A percentile compares a stretch with the other conserved stretches of the same genome.
Conservation (phyloP, 2,888 invertebrate genomes). For the Geophilus truncorum region DNA sequence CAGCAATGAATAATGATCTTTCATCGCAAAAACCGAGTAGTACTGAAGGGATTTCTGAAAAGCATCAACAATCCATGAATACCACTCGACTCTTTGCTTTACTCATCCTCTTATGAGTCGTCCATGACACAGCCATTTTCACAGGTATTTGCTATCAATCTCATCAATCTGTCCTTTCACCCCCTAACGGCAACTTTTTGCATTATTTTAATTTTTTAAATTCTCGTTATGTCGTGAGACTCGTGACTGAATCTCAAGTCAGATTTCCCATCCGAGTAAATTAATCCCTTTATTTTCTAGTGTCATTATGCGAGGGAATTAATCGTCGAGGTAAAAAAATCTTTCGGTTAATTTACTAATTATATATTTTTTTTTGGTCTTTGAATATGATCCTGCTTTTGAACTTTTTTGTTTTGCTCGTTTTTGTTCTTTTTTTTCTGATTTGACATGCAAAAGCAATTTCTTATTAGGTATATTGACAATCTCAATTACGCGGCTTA, state of each 20-base stretch:
- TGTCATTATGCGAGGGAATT: neutral
- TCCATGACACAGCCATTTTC: neutral
- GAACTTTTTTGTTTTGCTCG: neutral
- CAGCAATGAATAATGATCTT: neutral
- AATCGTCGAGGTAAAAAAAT: constrained; percentile 1
- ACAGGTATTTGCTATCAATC: neutral
- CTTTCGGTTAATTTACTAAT: neutral
- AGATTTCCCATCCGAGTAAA: neutral
- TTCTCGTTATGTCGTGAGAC: neutral
- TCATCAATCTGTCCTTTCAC: neutral
- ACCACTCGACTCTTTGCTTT: neutral
- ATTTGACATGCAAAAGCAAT: neutral
- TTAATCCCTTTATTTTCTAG: neutral
- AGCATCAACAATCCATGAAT: neutral
- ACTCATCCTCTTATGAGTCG: neutral
- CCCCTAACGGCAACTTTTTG: neutral
- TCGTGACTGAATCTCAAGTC: neutral
- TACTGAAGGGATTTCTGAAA: neutral
- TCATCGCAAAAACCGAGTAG: neutral
- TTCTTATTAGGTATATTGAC: too few species aligned
- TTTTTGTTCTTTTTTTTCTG: neutral
- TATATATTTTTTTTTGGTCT: neutral
- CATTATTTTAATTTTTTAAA: neutral
- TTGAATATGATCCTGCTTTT: neutral
- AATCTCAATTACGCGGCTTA: too few species aligned